Conservation (phyloP, 1,140 invertebrate genomes). For the Drosophila sproati region DNA sequence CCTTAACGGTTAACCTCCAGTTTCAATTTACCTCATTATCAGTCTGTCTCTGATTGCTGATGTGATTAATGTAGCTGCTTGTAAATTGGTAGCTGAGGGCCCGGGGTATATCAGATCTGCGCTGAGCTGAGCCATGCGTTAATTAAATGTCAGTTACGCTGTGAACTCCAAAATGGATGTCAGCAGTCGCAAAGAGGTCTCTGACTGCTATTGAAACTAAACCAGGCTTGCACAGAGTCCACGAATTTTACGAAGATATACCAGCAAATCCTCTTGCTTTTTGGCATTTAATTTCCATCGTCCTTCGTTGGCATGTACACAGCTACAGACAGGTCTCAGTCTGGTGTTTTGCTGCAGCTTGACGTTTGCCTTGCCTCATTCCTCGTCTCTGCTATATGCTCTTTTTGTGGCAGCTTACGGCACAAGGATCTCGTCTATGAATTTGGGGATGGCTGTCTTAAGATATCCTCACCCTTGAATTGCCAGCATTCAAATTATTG, state of each 20-base stretch:
- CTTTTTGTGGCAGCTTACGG: conserved; percentile 35
- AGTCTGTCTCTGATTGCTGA: conserved; percentile 37
- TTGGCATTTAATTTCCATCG: conserved; percentile 20
- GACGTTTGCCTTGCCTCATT: conserved; percentile 32
- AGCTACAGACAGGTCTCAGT: not conserved
- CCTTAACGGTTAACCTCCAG: conserved; percentile 19
- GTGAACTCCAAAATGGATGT: conserved; percentile 56
- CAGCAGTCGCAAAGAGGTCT: conserved; percentile 11
- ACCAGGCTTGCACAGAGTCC: conserved; percentile 10
- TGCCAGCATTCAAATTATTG: too few species aligned
- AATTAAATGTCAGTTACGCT: conserved; percentile 75
- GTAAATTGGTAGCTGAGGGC: conserved; percentile 15
- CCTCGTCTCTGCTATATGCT: conserved; percentile 56
- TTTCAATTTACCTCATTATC: conserved; percentile 52
- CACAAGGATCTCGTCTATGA: conserved; percentile 31
- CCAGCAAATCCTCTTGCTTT: conserved; percentile 23
- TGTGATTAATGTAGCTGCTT: conserved; percentile 65
- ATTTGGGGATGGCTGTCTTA: conserved; percentile 61
- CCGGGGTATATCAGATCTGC: not conserved
- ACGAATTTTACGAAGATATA: conserved; percentile 6
- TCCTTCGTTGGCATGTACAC: conserved; percentile 9
- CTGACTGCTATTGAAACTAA: conserved; percentile 15
- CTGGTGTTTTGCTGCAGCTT: conserved; percentile 42
- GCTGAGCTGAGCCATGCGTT: conserved; percentile 55
- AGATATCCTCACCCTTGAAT: conserved; percentile 46